phyloP scores from a whole-genome alignment of 2,113 vertebrate genomes.

The Vidua chalybeata region DNA sequence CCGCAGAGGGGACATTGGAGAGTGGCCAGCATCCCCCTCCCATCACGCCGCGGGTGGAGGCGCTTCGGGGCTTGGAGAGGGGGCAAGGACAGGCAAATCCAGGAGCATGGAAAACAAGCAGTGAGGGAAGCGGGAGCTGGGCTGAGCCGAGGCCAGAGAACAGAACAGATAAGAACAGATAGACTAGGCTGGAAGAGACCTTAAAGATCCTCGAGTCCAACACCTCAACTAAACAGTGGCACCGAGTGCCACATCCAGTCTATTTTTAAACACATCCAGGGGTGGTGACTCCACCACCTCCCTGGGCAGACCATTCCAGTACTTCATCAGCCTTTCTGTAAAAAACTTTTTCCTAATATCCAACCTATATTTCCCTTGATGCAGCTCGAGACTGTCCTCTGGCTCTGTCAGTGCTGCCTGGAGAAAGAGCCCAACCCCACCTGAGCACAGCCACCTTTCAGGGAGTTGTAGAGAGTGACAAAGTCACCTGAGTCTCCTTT shows the following conservation, averaged over 20 bases:
- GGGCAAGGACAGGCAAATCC: background rate
- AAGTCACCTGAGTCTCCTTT: background rate
- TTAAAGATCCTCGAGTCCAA: background rate
- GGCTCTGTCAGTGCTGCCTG: background rate
- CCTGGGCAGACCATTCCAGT: background rate
- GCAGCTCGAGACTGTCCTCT: fast-evolving
- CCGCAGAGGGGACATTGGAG: fast-evolving
- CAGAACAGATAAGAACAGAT: background rate
- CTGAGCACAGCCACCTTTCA: background rate
- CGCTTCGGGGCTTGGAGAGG: background rate
- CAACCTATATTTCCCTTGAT: background rate
- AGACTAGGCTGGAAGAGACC: background rate
- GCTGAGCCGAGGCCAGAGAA: background rate
- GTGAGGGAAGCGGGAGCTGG: fast-evolving
- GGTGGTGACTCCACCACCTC: background rate
- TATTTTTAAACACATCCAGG: background rate
- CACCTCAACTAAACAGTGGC: background rate
- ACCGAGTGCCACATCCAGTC: background rate
- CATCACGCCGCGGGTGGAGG: fast-evolving
- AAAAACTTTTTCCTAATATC: background rate
- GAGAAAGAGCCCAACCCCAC: background rate
- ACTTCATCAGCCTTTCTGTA: background rate
- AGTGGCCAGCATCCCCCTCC: background rate
- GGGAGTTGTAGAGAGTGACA: background rate
- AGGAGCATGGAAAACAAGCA: fast-evolving